Base-by-base conservation (phyloP, 2,113 vertebrate species). In the Eleginops maclovinus region DNA sequence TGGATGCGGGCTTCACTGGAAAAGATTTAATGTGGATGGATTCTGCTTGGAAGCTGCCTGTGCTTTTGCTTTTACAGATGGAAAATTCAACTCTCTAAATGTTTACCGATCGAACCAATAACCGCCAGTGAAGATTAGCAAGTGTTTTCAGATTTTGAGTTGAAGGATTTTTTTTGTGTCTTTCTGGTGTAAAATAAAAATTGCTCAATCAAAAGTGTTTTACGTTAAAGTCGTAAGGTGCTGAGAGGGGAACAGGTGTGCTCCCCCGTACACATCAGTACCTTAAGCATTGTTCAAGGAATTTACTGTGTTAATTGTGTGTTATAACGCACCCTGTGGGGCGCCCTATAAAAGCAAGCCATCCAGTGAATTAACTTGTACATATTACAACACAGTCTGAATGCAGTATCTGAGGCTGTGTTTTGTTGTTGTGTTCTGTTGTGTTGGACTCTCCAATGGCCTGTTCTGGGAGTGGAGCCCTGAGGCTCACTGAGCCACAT, bases 291-390 rank as follows among this genome's bases (percentile, higher is more conserved):
- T 88, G 86, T 87, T 93, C 66, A 83, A 83, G 65, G 77, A 89
- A 88, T 89, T 87, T 82, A 73, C 86, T 71, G 40, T 90, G 83
- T 85, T 93, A 88, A 91, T 89, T 88, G 84, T 77, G 79, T 89
- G 85, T 87, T 89, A 88, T 86, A 84, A 82, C 55, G 63, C 81
- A 89, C 80, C 84, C 81, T 75, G 58, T 83, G 83, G 84, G 82
- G 76, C 44, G 61, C 53, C 66, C 81, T 65, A 76, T 88, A 91
- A 93, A 91, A 85, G 69, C 72, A 76, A 88, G 68, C 81, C 88
- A 87, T 88, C 72, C 90, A 78, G 75, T 86, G 91, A 93, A 89
- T 91, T 85, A 91, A 71, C 76, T 79, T 76, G 76, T 73, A 75
- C 80, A 40, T 84, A 84, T 85, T 87, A 86, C 73, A 88, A 60